Conservation (phyloP, 2,888 invertebrate genomes). For the Cryptocephalus primarius region DNA sequence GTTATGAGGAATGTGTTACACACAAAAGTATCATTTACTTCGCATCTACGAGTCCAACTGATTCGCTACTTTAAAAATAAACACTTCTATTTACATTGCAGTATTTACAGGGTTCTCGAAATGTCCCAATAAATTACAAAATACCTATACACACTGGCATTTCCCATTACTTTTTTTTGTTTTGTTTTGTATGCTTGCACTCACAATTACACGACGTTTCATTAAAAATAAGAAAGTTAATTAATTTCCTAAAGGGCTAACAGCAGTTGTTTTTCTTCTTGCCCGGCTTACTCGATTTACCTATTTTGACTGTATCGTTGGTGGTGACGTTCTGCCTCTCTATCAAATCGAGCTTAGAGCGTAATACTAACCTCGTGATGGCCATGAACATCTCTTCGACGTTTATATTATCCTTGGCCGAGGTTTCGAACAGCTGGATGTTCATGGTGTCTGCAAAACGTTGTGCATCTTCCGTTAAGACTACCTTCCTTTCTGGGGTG, state of each 20-base stretch:
- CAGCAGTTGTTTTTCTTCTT: constrained; percentile 47
- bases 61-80: background rate
- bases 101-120: background rate
- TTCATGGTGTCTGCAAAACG: constrained; percentile 96
- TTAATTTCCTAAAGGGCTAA: constrained; percentile 17
- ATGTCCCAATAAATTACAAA: background rate
- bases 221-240: constrained; percentile 2
- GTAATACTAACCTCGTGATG: constrained; percentile 69
- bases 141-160: too few species aligned
- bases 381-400: constrained; percentile 91
- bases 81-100: background rate
- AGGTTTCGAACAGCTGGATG: constrained; percentile 94
- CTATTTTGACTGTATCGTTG: constrained; percentile 62
- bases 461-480: constrained; percentile 93
- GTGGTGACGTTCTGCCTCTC: constrained; percentile 61
- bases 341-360: constrained; percentile 71
- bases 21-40: too few species aligned
- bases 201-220: too few species aligned
- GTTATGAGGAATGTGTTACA: too few species aligned
- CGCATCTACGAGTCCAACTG: too few species aligned
- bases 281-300: constrained; percentile 51
- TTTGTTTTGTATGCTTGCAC: too few species aligned
- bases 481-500: constrained; percentile 88
- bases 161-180: too few species aligned
- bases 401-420: constrained; percentile 97